phyloP scores from a whole-genome alignment of 2,888 invertebrate genomes.

The Nycteola revayana region DNA sequence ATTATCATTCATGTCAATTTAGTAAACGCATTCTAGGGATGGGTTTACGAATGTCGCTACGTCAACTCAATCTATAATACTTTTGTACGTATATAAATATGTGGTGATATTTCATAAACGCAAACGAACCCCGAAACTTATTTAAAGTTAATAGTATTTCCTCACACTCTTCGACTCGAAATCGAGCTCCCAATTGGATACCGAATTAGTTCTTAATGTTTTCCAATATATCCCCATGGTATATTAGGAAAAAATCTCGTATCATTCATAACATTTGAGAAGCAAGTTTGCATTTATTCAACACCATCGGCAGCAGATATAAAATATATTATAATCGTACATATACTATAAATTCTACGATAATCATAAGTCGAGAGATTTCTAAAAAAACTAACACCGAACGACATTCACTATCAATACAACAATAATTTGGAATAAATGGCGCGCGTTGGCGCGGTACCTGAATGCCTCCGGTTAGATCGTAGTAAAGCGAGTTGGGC shows the following conservation, averaged over 20 bases:
- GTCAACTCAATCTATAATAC: slow-evolving; percentile 13
- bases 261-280: no score
- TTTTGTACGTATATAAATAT: slow-evolving; percentile 9
- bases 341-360: slow-evolving; percentile 23
- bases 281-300: background rate
- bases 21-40: slow-evolving; percentile 37
- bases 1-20: slow-evolving; percentile 19
- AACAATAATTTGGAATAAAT: slow-evolving; percentile 37
- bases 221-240: no score
- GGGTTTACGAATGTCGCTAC: slow-evolving; percentile 23
- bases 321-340: no score
- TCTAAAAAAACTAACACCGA: slow-evolving; percentile 21
- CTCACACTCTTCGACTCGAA: no score
- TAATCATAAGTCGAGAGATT: slow-evolving; percentile 3
- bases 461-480: slow-evolving; percentile 81
- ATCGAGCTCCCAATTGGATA: no score
- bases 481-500: slow-evolving; percentile 80
- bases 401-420: slow-evolving; percentile 31
- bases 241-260: no score
- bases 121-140: no score
- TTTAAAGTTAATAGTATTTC: no score
- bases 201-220: no score
- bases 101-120: no score
- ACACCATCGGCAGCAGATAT: no score
- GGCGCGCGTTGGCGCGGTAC: slow-evolving; percentile 55